Evolutionary conservation across 2,797 vertebrate genomes (phyloP), one percentile per base, ranked within the genome.

Genomic region (Pseudomugil tenellus): DNA sequence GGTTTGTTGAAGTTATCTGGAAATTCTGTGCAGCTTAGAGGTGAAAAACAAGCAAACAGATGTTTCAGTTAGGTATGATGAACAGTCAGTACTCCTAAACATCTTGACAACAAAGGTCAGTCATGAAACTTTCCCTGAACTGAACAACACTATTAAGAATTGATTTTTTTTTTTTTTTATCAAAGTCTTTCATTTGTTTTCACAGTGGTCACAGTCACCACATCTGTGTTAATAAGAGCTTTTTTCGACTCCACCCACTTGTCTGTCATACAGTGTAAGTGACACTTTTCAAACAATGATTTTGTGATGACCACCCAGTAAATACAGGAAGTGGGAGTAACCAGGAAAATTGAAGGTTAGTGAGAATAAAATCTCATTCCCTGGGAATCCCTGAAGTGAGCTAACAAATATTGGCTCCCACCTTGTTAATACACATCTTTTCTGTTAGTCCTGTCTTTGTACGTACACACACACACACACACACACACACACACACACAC

Each of bases 321-420:
- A 83, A 76, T 41, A 66, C 77, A 91, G 81, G 84, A 83, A 87
- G 69, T 70, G 72, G 78, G 76, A 58, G 77, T 78, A 19, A 63
- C 60, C 21, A 23, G 32, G 35, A 49, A 70, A 56, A 69, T 46
- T 23, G 69, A 58, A 19, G 58, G 34, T 29, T 23, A 34, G 25
- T 56, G 17, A 63, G 55, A 73, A 72, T 56, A 31, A 70, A 48
- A 64, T 25, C 25, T 34, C 0, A 0, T 67, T 81, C 63, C 37
- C 51, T 3, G 11, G 39, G 63, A 78, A 41, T 78, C 69, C 82
- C 84, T 75, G 76, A 29, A 46, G 72, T 77, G 80, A 81, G 37
- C 43, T 63, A 49, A 85, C 71, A 85, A 80, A 76, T 68, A 52
- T 52, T n/a, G 31, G 51, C 64, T 39, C 56, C 70, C 29, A 72